A percentile compares a stretch with the other conserved stretches of the same genome.
These are phyloP conservation scores for Naja naja DNA, from an alignment of 2,113 vertebrate genomes.

Conservation along the genomic window DNA sequence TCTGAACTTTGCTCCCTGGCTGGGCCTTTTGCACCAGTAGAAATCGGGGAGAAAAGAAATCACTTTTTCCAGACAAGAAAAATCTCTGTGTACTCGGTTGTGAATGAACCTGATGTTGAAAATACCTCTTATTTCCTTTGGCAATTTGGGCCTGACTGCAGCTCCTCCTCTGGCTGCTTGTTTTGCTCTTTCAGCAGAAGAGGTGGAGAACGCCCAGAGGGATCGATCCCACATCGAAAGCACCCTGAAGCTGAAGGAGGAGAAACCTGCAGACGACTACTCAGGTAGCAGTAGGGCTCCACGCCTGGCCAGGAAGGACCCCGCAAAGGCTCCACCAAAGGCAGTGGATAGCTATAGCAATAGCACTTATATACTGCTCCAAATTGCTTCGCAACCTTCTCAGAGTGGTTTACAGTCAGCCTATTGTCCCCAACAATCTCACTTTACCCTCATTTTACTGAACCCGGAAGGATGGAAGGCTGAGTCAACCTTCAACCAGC, in stretches of 20 bases:
- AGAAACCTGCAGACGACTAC: conserved; percentile 86
- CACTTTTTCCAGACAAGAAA: background rate
- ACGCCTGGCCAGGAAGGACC: rapidly evolving
- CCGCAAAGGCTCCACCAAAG: background rate
- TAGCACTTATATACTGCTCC: background rate
- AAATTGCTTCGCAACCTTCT: background rate
- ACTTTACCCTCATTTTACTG: background rate
- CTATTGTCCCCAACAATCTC: background rate
- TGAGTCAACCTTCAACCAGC: background rate
- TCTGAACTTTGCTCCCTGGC: background rate
- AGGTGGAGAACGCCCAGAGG: conserved; percentile 78
- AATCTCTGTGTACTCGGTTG: rapidly evolving
- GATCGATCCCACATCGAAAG: conserved; percentile 93
- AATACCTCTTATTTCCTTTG: background rate
- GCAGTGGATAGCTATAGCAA: background rate
- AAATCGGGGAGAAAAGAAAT: background rate
- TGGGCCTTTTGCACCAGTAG: background rate
- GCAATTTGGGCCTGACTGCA: background rate
- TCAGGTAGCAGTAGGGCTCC: conserved; percentile 72
- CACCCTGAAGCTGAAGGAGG: conserved; percentile 87
- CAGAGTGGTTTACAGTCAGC: background rate
- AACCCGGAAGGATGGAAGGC: background rate
- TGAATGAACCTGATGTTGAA: rapidly evolving
- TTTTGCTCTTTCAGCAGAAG: conserved; percentile 72
- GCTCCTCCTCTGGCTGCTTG: background rate